These are phyloP conservation scores for Panurus biarmicus DNA, from an alignment of 2,113 vertebrate genomes.

Conservation along the genomic window DNA sequence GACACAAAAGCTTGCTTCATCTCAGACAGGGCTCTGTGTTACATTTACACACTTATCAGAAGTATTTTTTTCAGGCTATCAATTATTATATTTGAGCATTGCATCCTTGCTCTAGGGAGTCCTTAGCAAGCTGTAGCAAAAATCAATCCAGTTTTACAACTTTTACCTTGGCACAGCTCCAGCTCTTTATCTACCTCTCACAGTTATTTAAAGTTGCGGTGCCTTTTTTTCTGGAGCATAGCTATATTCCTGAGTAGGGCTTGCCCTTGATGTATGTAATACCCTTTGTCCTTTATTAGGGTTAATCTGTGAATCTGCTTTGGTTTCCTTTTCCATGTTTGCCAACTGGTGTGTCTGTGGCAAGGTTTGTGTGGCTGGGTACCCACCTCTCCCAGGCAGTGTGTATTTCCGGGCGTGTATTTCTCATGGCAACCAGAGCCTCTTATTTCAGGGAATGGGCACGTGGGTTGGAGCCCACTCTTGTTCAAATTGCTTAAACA, in stretches of 20 bases:
- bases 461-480: neutral
- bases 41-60: constrained; percentile 58
- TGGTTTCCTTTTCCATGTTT: neutral
- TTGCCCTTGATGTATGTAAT: constrained; percentile 46
- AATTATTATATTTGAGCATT: constrained; percentile 75
- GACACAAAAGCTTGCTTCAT: constrained; percentile 65
- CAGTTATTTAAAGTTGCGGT: constrained; percentile 64
- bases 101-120: constrained; percentile 70
- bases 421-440: neutral
- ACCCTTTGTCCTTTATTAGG: neutral
- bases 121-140: constrained; percentile 74
- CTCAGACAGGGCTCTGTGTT: constrained; percentile 21
- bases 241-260: constrained; percentile 7
- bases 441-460: neutral
- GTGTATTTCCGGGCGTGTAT: accelerated
- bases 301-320: neutral
- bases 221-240: constrained; percentile 45
- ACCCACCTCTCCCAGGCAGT: neutral
- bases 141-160: constrained; percentile 79
- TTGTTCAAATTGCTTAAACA: neutral
- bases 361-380: neutral
- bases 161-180: constrained; percentile 71
- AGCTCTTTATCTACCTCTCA: constrained; percentile 59
- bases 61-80: constrained; percentile 74
- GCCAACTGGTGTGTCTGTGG: neutral